These are phyloP conservation scores for Takifugu ocellatus DNA, from an alignment of 2,797 vertebrate genomes.

Conservation along the genomic window DNA sequence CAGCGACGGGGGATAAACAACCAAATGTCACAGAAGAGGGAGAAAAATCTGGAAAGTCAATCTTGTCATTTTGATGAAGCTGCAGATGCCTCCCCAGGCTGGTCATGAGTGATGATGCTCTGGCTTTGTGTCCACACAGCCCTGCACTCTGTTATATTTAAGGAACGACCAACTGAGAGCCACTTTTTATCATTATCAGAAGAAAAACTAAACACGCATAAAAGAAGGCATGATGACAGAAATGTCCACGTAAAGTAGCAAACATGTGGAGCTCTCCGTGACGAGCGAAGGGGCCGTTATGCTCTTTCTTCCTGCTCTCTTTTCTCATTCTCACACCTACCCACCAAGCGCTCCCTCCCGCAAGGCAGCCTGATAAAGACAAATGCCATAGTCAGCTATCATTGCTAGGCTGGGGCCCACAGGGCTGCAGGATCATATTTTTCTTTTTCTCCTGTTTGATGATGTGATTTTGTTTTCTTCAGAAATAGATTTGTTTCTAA, in stretches of 20 bases:
- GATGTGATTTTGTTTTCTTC: slow-evolving; percentile 85
- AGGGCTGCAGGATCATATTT: slow-evolving; percentile 78
- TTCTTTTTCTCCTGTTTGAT: slow-evolving; percentile 82
- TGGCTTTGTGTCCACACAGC: slow-evolving; percentile 58
- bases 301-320: slow-evolving; percentile 51
- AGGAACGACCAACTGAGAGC: slow-evolving; percentile 58
- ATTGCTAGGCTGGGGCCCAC: slow-evolving; percentile 68
- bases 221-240: slow-evolving; percentile 31
- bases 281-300: slow-evolving; percentile 39
- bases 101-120: slow-evolving; percentile 66
- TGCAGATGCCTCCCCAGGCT: slow-evolving; percentile 54
- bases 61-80: slow-evolving; percentile 75
- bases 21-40: slow-evolving; percentile 60
- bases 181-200: slow-evolving; percentile 5
- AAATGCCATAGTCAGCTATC: slow-evolving; percentile 80
- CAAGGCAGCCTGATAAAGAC: slow-evolving; percentile 81
- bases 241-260: slow-evolving; percentile 32
- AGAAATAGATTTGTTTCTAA: slow-evolving; percentile 85
- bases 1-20: slow-evolving; percentile 58
- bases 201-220: slow-evolving; percentile 15
- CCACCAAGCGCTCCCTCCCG: slow-evolving; percentile 56
- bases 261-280: slow-evolving; percentile 37
- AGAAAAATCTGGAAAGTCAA: slow-evolving; percentile 72
- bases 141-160: slow-evolving; percentile 65
- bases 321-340: slow-evolving; percentile 60